These are phyloP conservation scores for Tenebrosternarchus preto DNA, from an alignment of 2,113 vertebrate species.

Conservation along the genomic window DNA sequence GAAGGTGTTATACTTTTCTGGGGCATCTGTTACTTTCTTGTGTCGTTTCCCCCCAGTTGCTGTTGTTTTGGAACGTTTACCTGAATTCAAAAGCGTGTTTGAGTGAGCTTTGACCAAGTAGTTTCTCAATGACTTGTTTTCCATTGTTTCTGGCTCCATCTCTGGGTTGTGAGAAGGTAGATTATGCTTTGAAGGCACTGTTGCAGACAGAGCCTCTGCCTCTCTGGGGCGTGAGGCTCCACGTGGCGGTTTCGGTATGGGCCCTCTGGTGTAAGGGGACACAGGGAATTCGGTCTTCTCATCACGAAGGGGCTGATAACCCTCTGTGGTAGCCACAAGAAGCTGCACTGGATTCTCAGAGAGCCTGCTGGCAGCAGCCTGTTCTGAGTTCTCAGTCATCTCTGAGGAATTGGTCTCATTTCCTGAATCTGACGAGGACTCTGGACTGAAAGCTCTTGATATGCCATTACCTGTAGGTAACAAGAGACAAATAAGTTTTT, in stretches of 20 bases:
- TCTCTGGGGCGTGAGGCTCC: constrained; percentile 71
- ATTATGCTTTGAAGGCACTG: constrained; percentile 89
- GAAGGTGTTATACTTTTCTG: constrained; percentile 85
- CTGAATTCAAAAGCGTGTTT: constrained; percentile 81
- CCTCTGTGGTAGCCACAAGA: constrained; percentile 87
- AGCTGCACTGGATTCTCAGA: constrained; percentile 86
- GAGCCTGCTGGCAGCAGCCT: constrained; percentile 87
- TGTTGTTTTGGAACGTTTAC: constrained; percentile 78
- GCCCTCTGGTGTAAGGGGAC: constrained; percentile 75
- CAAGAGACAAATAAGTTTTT: constrained; percentile 64
- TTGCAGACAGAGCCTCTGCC: constrained; percentile 80
- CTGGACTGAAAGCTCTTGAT: constrained; percentile 90
- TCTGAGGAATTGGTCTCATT: constrained; percentile 99
- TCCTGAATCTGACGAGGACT: constrained; percentile 96
- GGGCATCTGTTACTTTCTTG: constrained; percentile 79
- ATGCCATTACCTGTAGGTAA: constrained; percentile 88
- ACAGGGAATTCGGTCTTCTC: constrained; percentile 91
- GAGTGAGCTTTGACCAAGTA: constrained; percentile 85
- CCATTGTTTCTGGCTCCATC: constrained; percentile 82
- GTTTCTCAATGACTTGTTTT: constrained; percentile 83
- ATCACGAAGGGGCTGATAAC: constrained; percentile 88
- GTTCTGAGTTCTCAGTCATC: constrained; percentile 95
- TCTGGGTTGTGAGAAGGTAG: constrained; percentile 79
- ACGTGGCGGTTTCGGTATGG: constrained; percentile 77
- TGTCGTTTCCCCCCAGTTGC: constrained; percentile 73